These are phyloP conservation scores for Romanogobio albipinnatus DNA, from an alignment of 2,113 vertebrate genomes.

Conservation along the genomic window DNA sequence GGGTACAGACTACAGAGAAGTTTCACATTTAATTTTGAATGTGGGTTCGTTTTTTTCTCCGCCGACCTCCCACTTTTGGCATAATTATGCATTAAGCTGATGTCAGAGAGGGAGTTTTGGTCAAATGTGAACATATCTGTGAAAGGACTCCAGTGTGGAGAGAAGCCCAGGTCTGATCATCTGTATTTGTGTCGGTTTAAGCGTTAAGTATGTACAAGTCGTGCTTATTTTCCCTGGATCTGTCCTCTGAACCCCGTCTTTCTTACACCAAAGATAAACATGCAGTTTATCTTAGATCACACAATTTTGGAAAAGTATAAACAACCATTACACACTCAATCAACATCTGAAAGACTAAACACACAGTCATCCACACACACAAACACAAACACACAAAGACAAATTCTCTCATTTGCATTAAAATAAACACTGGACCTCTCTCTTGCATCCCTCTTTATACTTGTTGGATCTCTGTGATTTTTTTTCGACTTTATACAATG, in stretches of 20 bases:
- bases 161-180: not conserved
- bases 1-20: not conserved
- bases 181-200: not conserved
- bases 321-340: conserved; percentile 10
- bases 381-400: not conserved
- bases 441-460: not conserved
- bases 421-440: conserved; percentile 14
- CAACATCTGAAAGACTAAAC: conserved; percentile 23
- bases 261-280: conserved; percentile 31
- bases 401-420: conserved; percentile 2
- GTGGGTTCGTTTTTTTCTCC: not conserved
- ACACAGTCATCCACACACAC: conserved; percentile 10
- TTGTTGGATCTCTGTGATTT: not conserved
- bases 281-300: conserved; percentile 19
- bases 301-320: conserved; percentile 16
- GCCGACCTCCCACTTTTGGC: not conserved
- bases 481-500: not conserved
- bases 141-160: not conserved
- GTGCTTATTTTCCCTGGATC: not conserved
- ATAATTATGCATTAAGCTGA: not conserved
- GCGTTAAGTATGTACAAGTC: not conserved
- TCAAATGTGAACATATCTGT: conserved; percentile 1
- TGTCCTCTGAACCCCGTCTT: not conserved
- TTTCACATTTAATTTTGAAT: not conserved
- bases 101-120: not conserved